phyloP scores from a whole-genome alignment of 1,140 invertebrate genomes.

The Hestina assimilis region DNA sequence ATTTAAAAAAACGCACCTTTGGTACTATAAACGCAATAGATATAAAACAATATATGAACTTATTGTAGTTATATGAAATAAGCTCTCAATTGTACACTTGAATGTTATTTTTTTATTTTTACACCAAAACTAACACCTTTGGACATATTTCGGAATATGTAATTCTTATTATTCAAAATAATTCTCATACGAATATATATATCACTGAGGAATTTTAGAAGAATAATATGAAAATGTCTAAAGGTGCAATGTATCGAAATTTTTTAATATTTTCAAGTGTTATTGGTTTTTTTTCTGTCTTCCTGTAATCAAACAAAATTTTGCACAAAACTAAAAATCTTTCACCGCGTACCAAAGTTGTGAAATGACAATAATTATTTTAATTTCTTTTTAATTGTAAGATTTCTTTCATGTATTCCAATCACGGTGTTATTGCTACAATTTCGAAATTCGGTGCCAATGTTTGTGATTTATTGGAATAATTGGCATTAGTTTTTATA shows the following conservation, averaged over 20 bases:
- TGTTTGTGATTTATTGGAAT: constrained; percentile 20
- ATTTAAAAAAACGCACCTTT: constrained; percentile 44
- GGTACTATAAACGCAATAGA: constrained; percentile 30
- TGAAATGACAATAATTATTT: constrained; percentile 65
- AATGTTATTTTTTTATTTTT: background rate
- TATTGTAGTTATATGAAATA: constrained; percentile 5
- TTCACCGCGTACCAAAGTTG: constrained; percentile 50
- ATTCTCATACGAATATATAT: too few species aligned
- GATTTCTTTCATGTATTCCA: constrained; percentile 1
- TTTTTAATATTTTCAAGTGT: too few species aligned
- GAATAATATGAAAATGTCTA: too few species aligned
- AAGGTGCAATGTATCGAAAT: too few species aligned
- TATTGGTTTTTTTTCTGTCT: background rate
- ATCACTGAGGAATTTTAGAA: too few species aligned
- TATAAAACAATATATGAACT: constrained; percentile 5
- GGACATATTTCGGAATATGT: too few species aligned
- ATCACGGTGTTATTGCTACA: constrained; percentile 22
- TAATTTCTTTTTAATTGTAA: constrained; percentile 4
- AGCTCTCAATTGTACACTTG: constrained; percentile 15
- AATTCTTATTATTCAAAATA: too few species aligned
- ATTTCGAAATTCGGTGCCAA: constrained; percentile 35
- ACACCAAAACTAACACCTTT: background rate
- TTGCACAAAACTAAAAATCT: background rate
- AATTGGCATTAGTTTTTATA: background rate
- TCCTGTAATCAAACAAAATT: background rate